Conservation (phyloP, 2,113 vertebrate species). For the Melanostigma gelatinosum region DNA sequence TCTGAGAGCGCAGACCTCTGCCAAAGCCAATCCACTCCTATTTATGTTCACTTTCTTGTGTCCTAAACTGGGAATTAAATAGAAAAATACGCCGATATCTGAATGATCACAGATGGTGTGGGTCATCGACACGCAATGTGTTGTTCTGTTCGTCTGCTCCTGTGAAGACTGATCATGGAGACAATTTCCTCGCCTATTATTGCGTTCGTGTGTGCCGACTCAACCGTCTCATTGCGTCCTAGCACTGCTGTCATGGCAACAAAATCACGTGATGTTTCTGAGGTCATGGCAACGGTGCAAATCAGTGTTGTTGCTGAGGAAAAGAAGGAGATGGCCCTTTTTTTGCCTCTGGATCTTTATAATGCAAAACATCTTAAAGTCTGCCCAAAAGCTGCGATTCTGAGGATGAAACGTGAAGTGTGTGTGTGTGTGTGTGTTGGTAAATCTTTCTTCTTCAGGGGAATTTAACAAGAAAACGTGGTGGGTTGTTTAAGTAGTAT, state of each 20-base stretch:
- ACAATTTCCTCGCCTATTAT: slow-evolving; percentile 61
- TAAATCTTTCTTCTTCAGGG: slow-evolving; percentile 10
- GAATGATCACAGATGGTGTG: slow-evolving; percentile 26
- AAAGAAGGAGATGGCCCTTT: slow-evolving; percentile 56
- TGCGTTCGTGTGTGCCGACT: slow-evolving; percentile 57
- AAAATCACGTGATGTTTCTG: slow-evolving; percentile 70
- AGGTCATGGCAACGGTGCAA: slow-evolving; percentile 79
- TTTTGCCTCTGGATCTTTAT: slow-evolving; percentile 34
- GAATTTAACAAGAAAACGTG: slow-evolving; percentile 30
- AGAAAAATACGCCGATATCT: neutral
- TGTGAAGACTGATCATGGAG: slow-evolving; percentile 37
- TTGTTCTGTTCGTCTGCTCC: slow-evolving; percentile 41
- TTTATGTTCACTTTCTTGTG: neutral
- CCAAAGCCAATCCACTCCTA: neutral
- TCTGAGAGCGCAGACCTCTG: neutral
- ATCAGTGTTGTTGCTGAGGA: slow-evolving; percentile 75
- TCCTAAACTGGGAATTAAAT: neutral
- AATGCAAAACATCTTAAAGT: slow-evolving; percentile 40
- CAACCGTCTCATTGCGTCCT: slow-evolving; percentile 69
- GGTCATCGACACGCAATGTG: slow-evolving; percentile 19
- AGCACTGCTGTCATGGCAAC: slow-evolving; percentile 79
- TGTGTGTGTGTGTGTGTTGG: no score
- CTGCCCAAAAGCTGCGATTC: slow-evolving; percentile 1
- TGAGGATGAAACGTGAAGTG: neutral
- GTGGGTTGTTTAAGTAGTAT: slow-evolving; percentile 38